Base-by-base conservation (phyloP, 2,888 invertebrate species). In the Pandemis corylana region DNA sequence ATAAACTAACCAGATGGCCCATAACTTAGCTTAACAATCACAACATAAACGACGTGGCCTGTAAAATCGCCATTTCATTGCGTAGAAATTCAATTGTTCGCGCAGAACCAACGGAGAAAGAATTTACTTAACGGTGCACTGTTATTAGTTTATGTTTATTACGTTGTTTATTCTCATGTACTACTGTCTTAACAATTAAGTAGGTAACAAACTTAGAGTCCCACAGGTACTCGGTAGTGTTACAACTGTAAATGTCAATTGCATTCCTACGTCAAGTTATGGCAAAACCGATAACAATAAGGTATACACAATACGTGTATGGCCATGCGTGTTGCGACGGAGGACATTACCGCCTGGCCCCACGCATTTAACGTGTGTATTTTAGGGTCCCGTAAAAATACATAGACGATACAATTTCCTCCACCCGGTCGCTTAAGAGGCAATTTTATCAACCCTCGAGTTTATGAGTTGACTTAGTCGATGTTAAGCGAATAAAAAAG, bases 391-490 rank as follows among this genome's bases (percentile, higher is more conserved):
- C 51, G 64, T 64, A 44, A 62, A 56, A 36, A 64, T 15, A 65
- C 51, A 63, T 42, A 49, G 49, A 46, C 59, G 15, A 46, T 64
- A 65, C 69, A 61, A 20, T 49, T 74, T 42, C 74, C 49, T 62
- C 9, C 74, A 70, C 28, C 70, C 28, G 59, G 42, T 42, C 68
- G 68, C 73, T 65, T 74, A 56, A 71, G 62, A 59, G 70, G 44
- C 62, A 70, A 70, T 74, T 67, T 70, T 51, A 62, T 68, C 59
- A 66, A 44, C 70, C 70, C 70, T 75, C 66, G 42, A 53, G 15
- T 75, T 75, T 75, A 75, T 67, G 75, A 71, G 62, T 75, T 67
- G 66, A 71, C 67, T 75, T 70, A 75, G 65, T 61, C 65, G 61
- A 65, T 66, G 74, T 66, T 66, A 74, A 69, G 53, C 75, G 75